phyloP scores from a whole-genome alignment of 2,113 vertebrate genomes.

The Notarius lentiginosus region DNA sequence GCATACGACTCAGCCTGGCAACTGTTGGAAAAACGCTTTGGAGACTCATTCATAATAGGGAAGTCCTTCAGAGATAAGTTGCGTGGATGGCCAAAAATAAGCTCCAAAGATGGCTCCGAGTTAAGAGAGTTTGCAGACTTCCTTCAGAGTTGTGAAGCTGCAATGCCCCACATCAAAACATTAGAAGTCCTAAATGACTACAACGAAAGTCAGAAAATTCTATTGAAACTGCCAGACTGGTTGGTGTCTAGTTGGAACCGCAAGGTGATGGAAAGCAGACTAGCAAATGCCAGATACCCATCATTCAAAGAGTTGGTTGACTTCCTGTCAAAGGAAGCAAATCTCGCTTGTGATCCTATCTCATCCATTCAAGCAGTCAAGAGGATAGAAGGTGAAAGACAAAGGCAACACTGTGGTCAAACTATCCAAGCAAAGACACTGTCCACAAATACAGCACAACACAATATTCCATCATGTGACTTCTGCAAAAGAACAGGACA shows the following conservation, averaged over 20 bases:
- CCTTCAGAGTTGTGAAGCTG: slow-evolving; percentile 38
- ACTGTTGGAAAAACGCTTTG: slow-evolving; percentile 32
- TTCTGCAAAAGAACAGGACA: not conserved
- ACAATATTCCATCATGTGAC: not conserved
- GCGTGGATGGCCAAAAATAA: slow-evolving; percentile 42
- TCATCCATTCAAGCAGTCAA: slow-evolving; percentile 39
- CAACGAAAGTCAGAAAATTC: slow-evolving; percentile 30
- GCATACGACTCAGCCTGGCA: slow-evolving; percentile 46
- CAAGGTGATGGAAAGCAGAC: not conserved
- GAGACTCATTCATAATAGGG: slow-evolving; percentile 46
- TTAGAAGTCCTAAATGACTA: slow-evolving; percentile 36
- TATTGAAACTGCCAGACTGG: not conserved
- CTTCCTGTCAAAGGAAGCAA: slow-evolving; percentile 18
- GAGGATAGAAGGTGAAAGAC: slow-evolving; percentile 2
- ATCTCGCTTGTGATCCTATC: slow-evolving; percentile 26
- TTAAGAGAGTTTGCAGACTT: slow-evolving; percentile 42
- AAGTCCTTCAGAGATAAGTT: slow-evolving; percentile 49
- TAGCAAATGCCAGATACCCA: not conserved
- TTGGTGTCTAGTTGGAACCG: slow-evolving; percentile 44
- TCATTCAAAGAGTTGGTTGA: slow-evolving; percentile 32
- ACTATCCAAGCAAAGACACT: not conserved
- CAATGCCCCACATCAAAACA: slow-evolving; percentile 30
- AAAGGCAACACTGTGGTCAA: not conserved
- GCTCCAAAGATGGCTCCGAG: slow-evolving; percentile 37
- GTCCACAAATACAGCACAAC: not conserved